These are phyloP conservation scores for Colistium nudipinnis DNA, from an alignment of 2,113 vertebrate genomes.

Conservation along the genomic window DNA sequence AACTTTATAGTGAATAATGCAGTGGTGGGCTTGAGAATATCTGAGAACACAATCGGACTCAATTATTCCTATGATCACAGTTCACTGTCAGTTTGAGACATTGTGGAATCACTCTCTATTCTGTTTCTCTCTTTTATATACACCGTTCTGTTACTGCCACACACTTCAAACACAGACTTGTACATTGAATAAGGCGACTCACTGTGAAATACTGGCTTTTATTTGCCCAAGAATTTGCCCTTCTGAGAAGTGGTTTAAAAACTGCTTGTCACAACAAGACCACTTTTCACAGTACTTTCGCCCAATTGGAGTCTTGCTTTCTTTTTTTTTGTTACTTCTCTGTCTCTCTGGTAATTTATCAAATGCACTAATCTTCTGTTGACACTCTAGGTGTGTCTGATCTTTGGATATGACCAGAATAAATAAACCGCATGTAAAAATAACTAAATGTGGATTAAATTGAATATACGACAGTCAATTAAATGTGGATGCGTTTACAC, in stretches of 20 bases:
- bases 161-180: neutral
- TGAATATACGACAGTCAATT: too few relatives aligned
- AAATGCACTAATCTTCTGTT: too few relatives aligned
- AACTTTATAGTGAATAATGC: neutral
- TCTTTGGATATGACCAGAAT: too few relatives aligned
- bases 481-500: too few relatives aligned
- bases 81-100: neutral
- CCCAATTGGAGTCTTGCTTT: neutral
- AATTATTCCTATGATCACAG: neutral
- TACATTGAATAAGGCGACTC: neutral
- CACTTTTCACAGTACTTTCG: neutral
- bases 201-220: neutral
- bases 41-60: neutral
- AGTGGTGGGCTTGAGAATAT: too few relatives aligned
- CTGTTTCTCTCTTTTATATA: neutral
- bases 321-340: neutral
- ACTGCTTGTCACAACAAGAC: neutral
- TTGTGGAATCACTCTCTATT: neutral
- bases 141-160: neutral
- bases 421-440: too few relatives aligned
- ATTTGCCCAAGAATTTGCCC: neutral
- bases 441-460: too few relatives aligned
- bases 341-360: neutral
- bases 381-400: too few relatives aligned
- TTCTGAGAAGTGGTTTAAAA: neutral